phyloP scores from a whole-genome alignment of 92 coral and sea anemone genomes.

The Siderastrea radians region DNA sequence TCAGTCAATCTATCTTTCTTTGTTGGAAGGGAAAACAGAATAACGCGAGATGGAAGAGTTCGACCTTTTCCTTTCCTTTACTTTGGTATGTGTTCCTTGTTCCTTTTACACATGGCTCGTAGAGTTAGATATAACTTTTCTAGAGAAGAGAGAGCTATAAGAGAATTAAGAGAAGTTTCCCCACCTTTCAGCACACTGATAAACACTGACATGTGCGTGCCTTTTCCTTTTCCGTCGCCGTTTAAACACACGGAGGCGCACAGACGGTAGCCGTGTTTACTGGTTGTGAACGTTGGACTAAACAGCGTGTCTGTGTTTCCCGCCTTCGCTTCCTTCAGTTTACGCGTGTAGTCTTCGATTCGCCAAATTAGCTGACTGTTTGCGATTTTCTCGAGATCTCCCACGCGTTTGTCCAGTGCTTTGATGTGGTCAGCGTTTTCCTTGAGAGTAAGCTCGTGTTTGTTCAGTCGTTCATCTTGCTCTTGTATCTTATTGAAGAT shows the following conservation, averaged over 20 bases:
- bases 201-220: slow-evolving; percentile 95
- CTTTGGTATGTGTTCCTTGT: no score
- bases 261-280: slow-evolving; percentile 97
- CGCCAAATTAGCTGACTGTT: slow-evolving; percentile 96
- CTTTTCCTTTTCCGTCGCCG: slow-evolving; percentile 99
- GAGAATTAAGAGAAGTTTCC: background rate
- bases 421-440: slow-evolving; percentile 77
- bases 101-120: no score
- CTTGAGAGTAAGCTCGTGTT: slow-evolving; percentile 49
- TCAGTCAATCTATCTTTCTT: background rate
- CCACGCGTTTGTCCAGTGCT: slow-evolving; percentile 73
- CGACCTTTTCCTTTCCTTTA: background rate
- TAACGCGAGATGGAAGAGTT: background rate
- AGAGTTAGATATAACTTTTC: no score
- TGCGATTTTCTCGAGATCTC: slow-evolving; percentile 91
- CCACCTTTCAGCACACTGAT: slow-evolving; percentile 96
- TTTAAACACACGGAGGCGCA: slow-evolving; percentile 98
- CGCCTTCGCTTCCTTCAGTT: slow-evolving; percentile 91
- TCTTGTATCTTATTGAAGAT: slow-evolving; percentile 69
- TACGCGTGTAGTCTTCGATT: slow-evolving; percentile 88
- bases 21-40: background rate
- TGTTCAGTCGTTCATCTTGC: slow-evolving; percentile 60
- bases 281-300: slow-evolving; percentile 96
- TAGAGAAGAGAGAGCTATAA: no score
- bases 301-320: slow-evolving; percentile 92